Conservation (phyloP, 1,140 invertebrate genomes). For the Caenorhabditis tropicalis region DNA sequence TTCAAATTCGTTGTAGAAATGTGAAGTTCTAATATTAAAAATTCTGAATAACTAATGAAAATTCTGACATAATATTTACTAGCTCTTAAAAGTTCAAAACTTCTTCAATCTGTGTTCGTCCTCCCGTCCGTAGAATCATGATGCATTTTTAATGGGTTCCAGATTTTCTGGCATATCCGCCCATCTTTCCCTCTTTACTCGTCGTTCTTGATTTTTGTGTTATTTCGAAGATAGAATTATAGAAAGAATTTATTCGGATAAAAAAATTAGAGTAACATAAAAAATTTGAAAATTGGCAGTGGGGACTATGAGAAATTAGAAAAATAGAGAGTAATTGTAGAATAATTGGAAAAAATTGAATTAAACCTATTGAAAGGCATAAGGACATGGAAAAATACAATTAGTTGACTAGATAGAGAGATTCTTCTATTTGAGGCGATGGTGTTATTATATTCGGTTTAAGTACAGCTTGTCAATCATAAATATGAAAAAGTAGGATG, state of each 20-base stretch:
- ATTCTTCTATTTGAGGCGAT: slow-evolving; percentile 26
- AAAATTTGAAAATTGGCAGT: background rate
- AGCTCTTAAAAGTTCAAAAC: background rate
- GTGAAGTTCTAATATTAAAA: too few relatives aligned
- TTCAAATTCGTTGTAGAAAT: too few relatives aligned
- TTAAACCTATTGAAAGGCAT: slow-evolving; percentile 22
- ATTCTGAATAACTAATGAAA: too few relatives aligned
- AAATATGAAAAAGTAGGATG: background rate
- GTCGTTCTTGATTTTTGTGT: background rate
- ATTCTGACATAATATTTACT: background rate
- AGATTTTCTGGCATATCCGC: background rate
- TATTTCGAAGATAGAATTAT: background rate
- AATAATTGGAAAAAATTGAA: background rate
- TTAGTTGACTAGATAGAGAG: slow-evolving; percentile 36
- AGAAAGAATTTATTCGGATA: background rate
- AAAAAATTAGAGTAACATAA: background rate
- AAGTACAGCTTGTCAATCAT: background rate
- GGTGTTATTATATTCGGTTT: background rate
- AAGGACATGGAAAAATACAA: slow-evolving; percentile 6
- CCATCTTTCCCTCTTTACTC: background rate
- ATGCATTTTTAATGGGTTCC: slow-evolving; percentile 4
- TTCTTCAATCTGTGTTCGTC: background rate
- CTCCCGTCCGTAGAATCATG: background rate
- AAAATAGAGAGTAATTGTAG: background rate
- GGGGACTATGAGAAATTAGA: background rate